Base-by-base conservation (phyloP, 2,888 invertebrate genomes). In the Mycalesis mineus region DNA sequence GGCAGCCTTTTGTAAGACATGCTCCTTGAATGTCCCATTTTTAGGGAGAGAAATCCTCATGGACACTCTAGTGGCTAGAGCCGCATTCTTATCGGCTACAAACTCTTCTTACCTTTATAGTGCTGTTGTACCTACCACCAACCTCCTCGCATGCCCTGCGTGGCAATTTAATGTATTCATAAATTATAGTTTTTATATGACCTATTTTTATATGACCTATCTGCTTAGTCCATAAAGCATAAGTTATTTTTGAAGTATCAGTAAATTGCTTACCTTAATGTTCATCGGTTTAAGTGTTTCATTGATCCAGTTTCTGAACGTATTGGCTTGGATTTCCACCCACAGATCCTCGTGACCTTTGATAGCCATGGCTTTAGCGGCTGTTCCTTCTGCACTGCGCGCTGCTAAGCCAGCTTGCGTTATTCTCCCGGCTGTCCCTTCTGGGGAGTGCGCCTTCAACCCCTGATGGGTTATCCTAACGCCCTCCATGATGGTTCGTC, bases 261-360 rank as follows among this genome's bases (percentile, higher is more conserved):
- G 22, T 4, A 8, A 22, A 48, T 15, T 15, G 17, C 8, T 59
- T 60, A 92, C 92, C 91, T 92, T 92, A 80, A 92, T 92, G 67
- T 92, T 92, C 63, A 92, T 91, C 48, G 94, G 94, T 63, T 93
- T 92, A 65, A 97, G 83, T 71, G 96, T 95, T 80, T 98, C 98
- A 84, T 98, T 98, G 72, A 98, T 96, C 98, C 98, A 98, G 85
- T 98, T 98, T 69, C 95, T 93, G 81, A 98, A 98, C 39, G 98
- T 98, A 82, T 97, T 96, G 47, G 97, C 96, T 82, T 98, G 98
- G 66, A 97, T 97, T 80, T 97, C 97, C 52, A 98, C 96, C 98
- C 98, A 98, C 42, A 97, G 93, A 75, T 97, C 97, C 85, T 97
- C 97, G 75, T 96, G 94, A 66, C 97, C 98, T 77, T 96, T 97